These are phyloP conservation scores for Ficedula albicollis DNA, from an alignment of 2,797 vertebrate genomes.

Conservation along the genomic window DNA sequence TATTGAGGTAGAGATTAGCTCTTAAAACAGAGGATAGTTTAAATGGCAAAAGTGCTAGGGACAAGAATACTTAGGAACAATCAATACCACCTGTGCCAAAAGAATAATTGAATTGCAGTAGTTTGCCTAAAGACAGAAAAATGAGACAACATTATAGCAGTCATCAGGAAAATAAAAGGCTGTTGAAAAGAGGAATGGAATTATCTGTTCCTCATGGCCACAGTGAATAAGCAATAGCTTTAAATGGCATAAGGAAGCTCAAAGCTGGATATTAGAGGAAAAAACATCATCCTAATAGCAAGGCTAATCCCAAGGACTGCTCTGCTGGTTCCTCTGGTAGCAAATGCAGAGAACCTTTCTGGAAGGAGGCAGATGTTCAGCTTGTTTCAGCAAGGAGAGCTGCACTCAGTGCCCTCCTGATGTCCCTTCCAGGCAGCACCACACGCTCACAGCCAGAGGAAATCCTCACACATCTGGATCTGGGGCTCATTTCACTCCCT, in stretches of 20 bases:
- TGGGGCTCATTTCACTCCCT: background rate
- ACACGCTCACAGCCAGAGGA: background rate
- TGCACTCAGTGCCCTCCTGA: background rate
- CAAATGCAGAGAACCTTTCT: background rate
- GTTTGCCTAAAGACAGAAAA: slow-evolving; percentile 45
- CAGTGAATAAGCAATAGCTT: background rate
- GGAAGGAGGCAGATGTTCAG: background rate
- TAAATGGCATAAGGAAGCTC: background rate
- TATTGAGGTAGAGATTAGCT: background rate
- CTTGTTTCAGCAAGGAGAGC: background rate
- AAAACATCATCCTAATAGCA: background rate
- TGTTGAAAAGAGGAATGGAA: background rate
- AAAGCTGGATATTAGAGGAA: background rate
- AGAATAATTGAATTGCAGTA: slow-evolving; percentile 45
- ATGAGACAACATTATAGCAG: background rate
- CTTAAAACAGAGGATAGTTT: background rate
- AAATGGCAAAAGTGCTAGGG: background rate
- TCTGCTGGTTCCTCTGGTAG: background rate
- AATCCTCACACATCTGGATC: background rate
- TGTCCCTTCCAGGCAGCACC: background rate
- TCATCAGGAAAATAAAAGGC: slow-evolving; percentile 34
- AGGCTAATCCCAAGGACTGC: background rate
- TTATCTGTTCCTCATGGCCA: background rate
- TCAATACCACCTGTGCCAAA: slow-evolving; percentile 43
- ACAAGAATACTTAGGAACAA: slow-evolving; percentile 24